Conservation (phyloP, 2,888 invertebrate species). For the Thera britannica region DNA sequence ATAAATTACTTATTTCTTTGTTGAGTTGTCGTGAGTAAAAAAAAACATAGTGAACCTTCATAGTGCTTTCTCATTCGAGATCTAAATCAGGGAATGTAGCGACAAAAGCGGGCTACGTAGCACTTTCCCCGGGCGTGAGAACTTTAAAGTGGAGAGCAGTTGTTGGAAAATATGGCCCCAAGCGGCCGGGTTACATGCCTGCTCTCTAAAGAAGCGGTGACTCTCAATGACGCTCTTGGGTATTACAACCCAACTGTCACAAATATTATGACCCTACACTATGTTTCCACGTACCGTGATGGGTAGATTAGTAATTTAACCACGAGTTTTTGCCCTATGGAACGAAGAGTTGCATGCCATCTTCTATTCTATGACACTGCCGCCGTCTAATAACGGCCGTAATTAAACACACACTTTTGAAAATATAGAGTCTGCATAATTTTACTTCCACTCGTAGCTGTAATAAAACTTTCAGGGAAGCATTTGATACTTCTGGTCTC, state of each 20-base stretch:
- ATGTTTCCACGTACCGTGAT: too few species aligned
- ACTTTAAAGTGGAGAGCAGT: slow-evolving; percentile 40
- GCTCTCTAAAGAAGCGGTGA: not conserved
- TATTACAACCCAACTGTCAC: not conserved
- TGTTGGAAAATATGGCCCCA: slow-evolving; percentile 36
- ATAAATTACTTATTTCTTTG: not conserved
- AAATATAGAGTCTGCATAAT: not conserved
- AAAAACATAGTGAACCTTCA: not conserved
- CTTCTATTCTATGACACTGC: not conserved
- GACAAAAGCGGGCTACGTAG: slow-evolving; percentile 21
- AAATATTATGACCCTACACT: too few species aligned
- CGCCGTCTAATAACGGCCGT: not conserved
- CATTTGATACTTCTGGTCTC: not conserved
- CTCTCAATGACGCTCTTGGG: not conserved
- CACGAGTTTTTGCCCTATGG: too few species aligned
- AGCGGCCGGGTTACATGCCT: slow-evolving; percentile 16
- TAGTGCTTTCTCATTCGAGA: slow-evolving; percentile 21
- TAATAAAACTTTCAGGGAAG: not conserved
- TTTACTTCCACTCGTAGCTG: not conserved
- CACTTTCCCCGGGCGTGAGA: slow-evolving; percentile 26
- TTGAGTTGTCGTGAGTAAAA: not conserved
- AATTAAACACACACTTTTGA: not conserved
- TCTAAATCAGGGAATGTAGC: slow-evolving; percentile 25
- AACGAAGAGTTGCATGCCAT: too few species aligned
- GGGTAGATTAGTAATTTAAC: too few species aligned